Percentiles rank a stretch among this genome's conserved stretches.
Conservation (phyloP, 2,797 vertebrate species). For the Sparidentex hasta region DNA sequence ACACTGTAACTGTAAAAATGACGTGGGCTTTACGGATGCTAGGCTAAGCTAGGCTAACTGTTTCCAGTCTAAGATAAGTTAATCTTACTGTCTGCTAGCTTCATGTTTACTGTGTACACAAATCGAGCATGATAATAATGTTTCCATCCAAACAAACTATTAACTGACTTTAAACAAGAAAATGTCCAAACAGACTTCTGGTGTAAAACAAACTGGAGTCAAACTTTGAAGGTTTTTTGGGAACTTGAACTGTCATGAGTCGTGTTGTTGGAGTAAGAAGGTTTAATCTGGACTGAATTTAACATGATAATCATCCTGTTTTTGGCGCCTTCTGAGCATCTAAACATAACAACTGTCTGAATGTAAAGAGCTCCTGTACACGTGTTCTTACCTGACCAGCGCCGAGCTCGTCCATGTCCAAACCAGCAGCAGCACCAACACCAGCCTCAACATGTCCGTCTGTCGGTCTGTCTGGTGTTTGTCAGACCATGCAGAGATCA, state of each 20-base stretch:
- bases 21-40: background rate
- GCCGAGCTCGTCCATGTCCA: slow-evolving; percentile 59
- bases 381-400: slow-evolving; percentile 65
- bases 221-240: background rate
- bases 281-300: background rate
- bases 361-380: background rate
- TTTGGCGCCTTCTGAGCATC: background rate
- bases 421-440: slow-evolving; percentile 57
- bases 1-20: too few relatives aligned
- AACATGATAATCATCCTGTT: background rate
- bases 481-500: background rate
- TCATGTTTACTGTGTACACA: background rate
- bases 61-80: background rate
- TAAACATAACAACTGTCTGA: background rate
- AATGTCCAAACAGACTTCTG: background rate
- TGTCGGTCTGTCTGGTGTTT: background rate
- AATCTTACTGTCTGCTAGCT: background rate
- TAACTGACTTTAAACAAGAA: background rate
- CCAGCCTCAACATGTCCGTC: slow-evolving; percentile 46
- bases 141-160: too few relatives aligned
- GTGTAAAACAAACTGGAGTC: background rate
- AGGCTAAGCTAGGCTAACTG: too few relatives aligned
- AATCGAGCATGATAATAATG: too few relatives aligned
- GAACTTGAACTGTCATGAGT: background rate
- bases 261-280: background rate